Conservation (phyloP, 2,113 vertebrate genomes). For the Pipa parva region DNA sequence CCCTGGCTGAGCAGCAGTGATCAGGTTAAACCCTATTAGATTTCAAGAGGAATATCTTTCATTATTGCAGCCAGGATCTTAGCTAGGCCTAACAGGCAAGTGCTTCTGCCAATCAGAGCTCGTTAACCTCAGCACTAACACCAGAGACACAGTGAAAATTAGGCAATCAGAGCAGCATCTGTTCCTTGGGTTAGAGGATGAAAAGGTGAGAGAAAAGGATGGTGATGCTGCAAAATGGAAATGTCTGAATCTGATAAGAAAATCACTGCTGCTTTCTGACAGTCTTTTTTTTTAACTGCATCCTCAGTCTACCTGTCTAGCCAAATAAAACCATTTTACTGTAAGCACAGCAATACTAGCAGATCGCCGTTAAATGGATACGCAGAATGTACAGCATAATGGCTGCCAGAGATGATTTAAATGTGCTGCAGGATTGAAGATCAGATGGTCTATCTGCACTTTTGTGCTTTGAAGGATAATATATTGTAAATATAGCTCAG, state of each 20-base stretch:
- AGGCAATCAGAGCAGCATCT: constrained; percentile 38
- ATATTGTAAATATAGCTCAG: no score
- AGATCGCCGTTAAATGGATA: no score
- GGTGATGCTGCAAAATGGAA: constrained; percentile 1
- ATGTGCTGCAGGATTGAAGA: no score
- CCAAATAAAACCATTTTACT: no score
- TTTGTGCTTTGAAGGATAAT: no score
- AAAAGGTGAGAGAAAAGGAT: constrained; percentile 18
- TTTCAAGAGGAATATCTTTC: constrained; percentile 3
- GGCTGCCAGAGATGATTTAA: no score
- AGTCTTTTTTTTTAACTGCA: no score
- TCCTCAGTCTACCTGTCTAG: no score
- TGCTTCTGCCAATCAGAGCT: constrained; percentile 40
- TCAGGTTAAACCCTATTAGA: constrained; percentile 29
- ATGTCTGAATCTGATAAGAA: constrained; percentile 11
- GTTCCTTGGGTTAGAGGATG: constrained; percentile 19
- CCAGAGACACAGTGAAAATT: constrained; percentile 31
- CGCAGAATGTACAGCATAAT: no score
- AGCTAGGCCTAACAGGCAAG: constrained; percentile 35
- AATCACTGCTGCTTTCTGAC: not conserved
- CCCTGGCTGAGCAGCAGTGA: not conserved
- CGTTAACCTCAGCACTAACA: constrained; percentile 36
- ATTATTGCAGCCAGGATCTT: constrained; percentile 29
- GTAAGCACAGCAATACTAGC: no score
- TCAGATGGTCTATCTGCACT: no score